Evolutionary conservation across 2,888 invertebrate genomes (phyloP), one percentile per base, ranked within the genome.

Genomic region (Andrena trimmerana): DNA sequence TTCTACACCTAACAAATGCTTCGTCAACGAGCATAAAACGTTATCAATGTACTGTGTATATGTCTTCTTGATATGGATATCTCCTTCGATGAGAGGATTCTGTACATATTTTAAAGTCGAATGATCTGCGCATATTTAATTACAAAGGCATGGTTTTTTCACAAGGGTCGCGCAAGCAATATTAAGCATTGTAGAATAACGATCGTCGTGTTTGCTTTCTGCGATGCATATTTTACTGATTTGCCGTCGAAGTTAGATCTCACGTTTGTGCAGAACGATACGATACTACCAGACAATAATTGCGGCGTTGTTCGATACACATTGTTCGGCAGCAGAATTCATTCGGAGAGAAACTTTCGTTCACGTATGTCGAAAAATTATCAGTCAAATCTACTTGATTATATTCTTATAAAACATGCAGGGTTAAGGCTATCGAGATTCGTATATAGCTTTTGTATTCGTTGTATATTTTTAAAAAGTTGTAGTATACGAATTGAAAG

Each of bases 231-330:
- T 60, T 48, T 79, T 65, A 54, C 31, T 78, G 48, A 52, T 75
- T 70, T 63, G 67, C 60, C 66, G 71, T 65, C 59, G 60, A 76
- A 42, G 69, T 54, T 81, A 74, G 20, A 33, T 69, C 81, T 81
- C 42, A 76, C 73, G 24, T 67, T 54, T 27, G 5, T 57, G 67
- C 36, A 79, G 75, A 82, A 68, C 65, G 67, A 78, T 72, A 81
- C 29, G 65, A 78, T 87, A 89, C 84, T 88, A 89, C 88, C 89
- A 83, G 89, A 89, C 89, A 89, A 89, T 89, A 89, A 89, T 70
- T 79, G 67, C 59, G 42, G 54, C 63, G 54, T 76, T 68, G 74
- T 68, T 66, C 52, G 62, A 79, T 60, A 62, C 10, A 70, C n/a
- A 57, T 73, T 68, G 66, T 65, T 67, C 72, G 48, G 33, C 54